Evolutionary conservation across 2,888 invertebrate species (phyloP), one percentile per base, ranked within the genome.

Genomic region (Sminthurinus aureus): DNA sequence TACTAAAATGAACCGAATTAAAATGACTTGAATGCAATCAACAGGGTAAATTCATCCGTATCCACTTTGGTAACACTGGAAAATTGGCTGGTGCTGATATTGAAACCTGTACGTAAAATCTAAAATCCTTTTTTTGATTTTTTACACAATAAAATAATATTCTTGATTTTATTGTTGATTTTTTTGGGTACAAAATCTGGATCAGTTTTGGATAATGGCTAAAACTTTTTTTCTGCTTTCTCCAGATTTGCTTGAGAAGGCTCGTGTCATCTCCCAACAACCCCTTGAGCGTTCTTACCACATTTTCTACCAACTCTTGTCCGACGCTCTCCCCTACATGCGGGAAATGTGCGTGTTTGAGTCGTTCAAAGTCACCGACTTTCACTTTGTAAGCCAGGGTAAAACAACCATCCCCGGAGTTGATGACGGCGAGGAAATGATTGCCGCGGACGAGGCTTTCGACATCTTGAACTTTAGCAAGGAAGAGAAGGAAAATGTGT

Each of bases 1-100:
- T n/a, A n/a, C n/a, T n/a, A n/a, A n/a, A n/a, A n/a, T n/a, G n/a
- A n/a, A n/a, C n/a, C n/a, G n/a, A n/a, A n/a, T n/a, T n/a, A n/a
- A n/a, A n/a, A n/a, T n/a, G n/a, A n/a, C n/a, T n/a, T n/a, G n/a
- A n/a, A n/a, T n/a, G n/a, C 38, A 50, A 20, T 75, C 69, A 64
- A 83, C 90, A 97, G 97, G 98, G 98, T 95, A 99, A 99, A 96
- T 99, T 99, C 95, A 99, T 99, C 94, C 97, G 99, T 94, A 99
- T 99, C 92, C 99, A 99, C 92, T 99, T 99, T 93, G 98, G 98
- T 89, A 96, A 97, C 89, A 95, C 96, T 92, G 99, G 99, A 92
- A 99, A 99, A 95, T 93, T 99, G 93, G 99, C 99, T 92, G 99
- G 99, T 94, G 98, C 99, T 93, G 99, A 99, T 93, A 99, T 99